Conservation (phyloP, 2,888 invertebrate species). For the Ectemnius continuus region DNA sequence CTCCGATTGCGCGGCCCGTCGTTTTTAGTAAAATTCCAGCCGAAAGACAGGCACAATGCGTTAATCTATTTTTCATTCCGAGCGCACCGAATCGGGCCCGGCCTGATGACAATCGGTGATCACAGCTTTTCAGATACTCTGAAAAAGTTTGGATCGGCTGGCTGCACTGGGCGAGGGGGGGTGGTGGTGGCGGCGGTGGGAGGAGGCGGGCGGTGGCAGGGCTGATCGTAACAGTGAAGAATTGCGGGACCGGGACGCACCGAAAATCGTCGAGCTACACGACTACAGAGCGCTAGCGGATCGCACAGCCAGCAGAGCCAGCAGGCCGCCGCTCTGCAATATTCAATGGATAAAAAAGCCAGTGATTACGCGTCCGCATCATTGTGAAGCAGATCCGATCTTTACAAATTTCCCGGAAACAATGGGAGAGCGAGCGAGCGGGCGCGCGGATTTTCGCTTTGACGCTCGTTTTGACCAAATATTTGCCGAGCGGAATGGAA, state of each 20-base stretch:
- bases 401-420: constrained; percentile 61
- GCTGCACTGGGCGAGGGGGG: no score
- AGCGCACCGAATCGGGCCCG: constrained; percentile 23
- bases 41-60: constrained; percentile 35
- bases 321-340: background rate
- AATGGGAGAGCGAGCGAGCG: constrained; percentile 41
- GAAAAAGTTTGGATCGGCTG: constrained; percentile 52
- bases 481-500: constrained; percentile 60
- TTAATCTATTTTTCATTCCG: constrained; percentile 52
- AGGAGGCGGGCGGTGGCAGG: background rate
- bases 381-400: constrained; percentile 52
- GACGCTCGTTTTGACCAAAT: constrained; percentile 63
- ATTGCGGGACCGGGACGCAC: constrained; percentile 50
- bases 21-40: constrained; percentile 50
- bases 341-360: constrained; percentile 44
- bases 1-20: constrained; percentile 23
- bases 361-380: constrained; percentile 53
- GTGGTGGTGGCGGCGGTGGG: no score
- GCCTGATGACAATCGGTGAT: constrained; percentile 42
- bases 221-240: constrained; percentile 30
- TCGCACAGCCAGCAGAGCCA: constrained; percentile 13
- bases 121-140: constrained; percentile 50
- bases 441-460: constrained; percentile 52
- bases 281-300: background rate
- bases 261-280: constrained; percentile 29